Percentiles rank a stretch among this genome's conserved stretches.
Evolutionary conservation across 1,140 invertebrate species (phyloP).

Genomic region (Chironomus striatipennis): DNA sequence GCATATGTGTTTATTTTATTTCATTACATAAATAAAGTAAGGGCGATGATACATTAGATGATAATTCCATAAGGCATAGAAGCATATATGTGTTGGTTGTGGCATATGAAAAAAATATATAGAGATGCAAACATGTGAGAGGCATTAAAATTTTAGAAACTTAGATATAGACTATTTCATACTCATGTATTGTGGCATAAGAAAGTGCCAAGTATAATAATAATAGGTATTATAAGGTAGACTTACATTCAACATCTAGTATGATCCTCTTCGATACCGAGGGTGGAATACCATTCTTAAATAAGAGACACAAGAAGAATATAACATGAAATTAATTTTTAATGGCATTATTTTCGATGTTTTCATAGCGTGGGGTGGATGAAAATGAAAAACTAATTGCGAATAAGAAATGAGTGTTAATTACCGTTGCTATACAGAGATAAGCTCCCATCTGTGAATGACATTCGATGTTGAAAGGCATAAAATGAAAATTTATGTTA

Average conservation of each 20-base stretch:
- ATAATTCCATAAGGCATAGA: no score
- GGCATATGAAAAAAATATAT: no score
- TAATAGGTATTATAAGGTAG: neutral
- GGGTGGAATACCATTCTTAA: conserved; percentile 75
- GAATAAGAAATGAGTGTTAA: conserved; percentile 18
- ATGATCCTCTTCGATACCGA: conserved; percentile 81
- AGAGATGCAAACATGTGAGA: no score
- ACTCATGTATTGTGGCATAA: neutral
- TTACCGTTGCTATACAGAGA: conserved; percentile 51
- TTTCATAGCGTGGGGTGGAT: neutral
- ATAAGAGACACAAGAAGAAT: conserved; percentile 33
- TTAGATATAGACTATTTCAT: no score
- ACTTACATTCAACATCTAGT: conserved; percentile 84
- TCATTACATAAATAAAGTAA: no score
- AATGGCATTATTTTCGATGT: conserved; percentile 19
- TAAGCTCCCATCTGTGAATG: conserved; percentile 67
- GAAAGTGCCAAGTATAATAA: neutral
- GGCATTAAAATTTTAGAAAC: no score
- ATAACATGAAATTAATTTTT: conserved; percentile 18
- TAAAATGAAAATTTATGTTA: conserved; percentile 17
- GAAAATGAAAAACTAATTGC: neutral
- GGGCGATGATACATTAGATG: no score
- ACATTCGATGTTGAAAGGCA: neutral
- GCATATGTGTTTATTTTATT: no score
- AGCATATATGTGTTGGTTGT: no score